A percentile compares a stretch with the other conserved stretches of the same genome.
phyloP scores from a whole-genome alignment of 2,888 invertebrate genomes.

The Cetonia aurata region DNA sequence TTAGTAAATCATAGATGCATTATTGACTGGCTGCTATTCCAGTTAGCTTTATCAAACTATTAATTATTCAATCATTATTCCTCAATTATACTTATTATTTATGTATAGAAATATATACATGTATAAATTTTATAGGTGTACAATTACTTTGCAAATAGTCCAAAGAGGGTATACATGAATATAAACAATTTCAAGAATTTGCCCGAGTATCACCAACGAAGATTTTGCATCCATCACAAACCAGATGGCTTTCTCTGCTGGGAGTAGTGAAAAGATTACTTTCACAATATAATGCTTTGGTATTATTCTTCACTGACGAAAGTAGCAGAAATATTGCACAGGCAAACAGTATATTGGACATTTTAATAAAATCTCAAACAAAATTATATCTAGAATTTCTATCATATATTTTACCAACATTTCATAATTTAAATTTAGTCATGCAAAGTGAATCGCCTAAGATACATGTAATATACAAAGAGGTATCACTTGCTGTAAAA shows the following conservation, averaged over 20 bases:
- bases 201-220: constrained; percentile 44
- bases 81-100: no score
- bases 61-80: no score
- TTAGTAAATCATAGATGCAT: no score
- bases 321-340: constrained; percentile 4
- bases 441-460: constrained; percentile 41
- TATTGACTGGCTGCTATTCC: no score
- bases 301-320: constrained; percentile 18
- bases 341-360: constrained; percentile 1
- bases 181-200: constrained; percentile 49
- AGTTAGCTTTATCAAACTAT: no score
- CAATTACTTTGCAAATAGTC: constrained; percentile 41
- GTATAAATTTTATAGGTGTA: constrained; percentile 43
- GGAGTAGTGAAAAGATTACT: constrained; percentile 55
- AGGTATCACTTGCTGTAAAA: constrained; percentile 4
- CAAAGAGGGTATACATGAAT: constrained; percentile 49
- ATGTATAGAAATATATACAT: no score
- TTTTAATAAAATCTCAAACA: constrained; percentile 1
- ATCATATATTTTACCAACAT: constrained; percentile 29
- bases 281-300: constrained; percentile 53
- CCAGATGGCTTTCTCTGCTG: constrained; percentile 51
- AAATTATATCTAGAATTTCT: constrained; percentile 40
- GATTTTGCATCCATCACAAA: constrained; percentile 36
- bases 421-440: constrained; percentile 34
- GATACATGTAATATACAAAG: constrained; percentile 18